phyloP scores from a whole-genome alignment of 2,888 invertebrate genomes.

The Sesia bembeciformis region DNA sequence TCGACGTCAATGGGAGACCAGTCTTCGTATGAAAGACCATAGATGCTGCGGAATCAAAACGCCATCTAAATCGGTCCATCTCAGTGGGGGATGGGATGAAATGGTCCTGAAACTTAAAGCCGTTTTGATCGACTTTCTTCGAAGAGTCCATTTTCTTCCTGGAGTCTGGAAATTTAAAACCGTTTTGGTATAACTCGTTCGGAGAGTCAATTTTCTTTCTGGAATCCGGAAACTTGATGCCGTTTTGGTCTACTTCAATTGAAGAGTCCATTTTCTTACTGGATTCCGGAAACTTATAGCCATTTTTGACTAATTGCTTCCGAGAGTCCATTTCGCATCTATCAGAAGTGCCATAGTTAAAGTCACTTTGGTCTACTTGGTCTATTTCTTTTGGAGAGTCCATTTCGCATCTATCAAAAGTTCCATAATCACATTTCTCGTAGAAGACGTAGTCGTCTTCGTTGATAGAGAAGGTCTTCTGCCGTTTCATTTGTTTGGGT shows the following conservation, averaged over 20 bases:
- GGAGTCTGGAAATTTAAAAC: conserved; percentile 36
- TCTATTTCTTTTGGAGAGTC: conserved; percentile 37
- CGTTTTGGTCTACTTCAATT: no score
- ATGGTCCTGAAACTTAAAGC: conserved; percentile 32
- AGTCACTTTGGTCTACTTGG: conserved; percentile 12
- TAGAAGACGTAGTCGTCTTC: conserved; percentile 53
- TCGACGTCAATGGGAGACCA: conserved; percentile 88
- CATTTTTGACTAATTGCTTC: no score
- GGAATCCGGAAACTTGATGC: conserved; percentile 36
- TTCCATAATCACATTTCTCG: conserved; percentile 64
- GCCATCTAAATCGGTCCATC: conserved; percentile 81
- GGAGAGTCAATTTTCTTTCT: conserved; percentile 11
- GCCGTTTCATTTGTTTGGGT: conserved; percentile 38
- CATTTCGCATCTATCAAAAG: conserved; percentile 39
- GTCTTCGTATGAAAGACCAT: conserved; percentile 89
- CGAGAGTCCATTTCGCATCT: conserved; percentile 18
- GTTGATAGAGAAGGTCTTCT: conserved; percentile 50
- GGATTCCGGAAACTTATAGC: conserved; percentile 36
- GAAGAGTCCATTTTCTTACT: conserved; percentile 11
- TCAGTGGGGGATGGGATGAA: conserved; percentile 81
- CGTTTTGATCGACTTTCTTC: no score
- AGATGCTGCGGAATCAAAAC: conserved; percentile 84
- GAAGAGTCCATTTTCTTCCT: conserved; percentile 11
- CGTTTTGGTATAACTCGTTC: no score
- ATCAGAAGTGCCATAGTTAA: conserved; percentile 56